These are phyloP conservation scores for Petrolisthes cinctipes DNA, from an alignment of 2,888 invertebrate genomes.

Conservation along the genomic window DNA sequence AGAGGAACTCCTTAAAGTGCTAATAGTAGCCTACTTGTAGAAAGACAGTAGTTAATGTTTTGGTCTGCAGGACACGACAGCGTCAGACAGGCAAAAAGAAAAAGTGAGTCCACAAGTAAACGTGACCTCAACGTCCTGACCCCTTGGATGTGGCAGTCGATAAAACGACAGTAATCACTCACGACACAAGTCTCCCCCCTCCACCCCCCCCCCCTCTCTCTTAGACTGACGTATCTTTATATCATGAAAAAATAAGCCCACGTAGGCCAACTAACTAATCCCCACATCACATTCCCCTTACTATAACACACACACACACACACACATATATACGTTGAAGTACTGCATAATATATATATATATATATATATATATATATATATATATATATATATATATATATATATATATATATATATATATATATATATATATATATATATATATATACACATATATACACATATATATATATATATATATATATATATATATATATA, in stretches of 20 bases:
- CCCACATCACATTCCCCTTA: not conserved
- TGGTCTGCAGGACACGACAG: too few species aligned
- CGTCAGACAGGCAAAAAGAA: not conserved
- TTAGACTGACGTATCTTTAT: too few species aligned
- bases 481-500: not conserved
- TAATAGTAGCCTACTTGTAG: too few species aligned
- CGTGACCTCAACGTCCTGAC: not conserved
- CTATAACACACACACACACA: not conserved
- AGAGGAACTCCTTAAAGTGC: too few species aligned
- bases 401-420: not conserved
- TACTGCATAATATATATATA: conserved; percentile 2
- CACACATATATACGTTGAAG: conserved; percentile 10
- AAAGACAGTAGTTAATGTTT: too few species aligned
- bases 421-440: too few species aligned
- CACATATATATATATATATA: not conserved
- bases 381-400: not conserved
- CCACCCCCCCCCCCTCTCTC: too few species aligned
- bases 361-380: not conserved
- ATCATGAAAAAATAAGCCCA: too few species aligned
- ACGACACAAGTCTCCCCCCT: not conserved
- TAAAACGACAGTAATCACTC: conserved; percentile 11
- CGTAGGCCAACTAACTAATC: too few species aligned
- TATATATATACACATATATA: not conserved
- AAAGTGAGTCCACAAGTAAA: not conserved
- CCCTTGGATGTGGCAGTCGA: not conserved